These are phyloP conservation scores for Myotis pilosus DNA, from an alignment of 2,797 vertebrate species.

Conservation along the genomic window DNA sequence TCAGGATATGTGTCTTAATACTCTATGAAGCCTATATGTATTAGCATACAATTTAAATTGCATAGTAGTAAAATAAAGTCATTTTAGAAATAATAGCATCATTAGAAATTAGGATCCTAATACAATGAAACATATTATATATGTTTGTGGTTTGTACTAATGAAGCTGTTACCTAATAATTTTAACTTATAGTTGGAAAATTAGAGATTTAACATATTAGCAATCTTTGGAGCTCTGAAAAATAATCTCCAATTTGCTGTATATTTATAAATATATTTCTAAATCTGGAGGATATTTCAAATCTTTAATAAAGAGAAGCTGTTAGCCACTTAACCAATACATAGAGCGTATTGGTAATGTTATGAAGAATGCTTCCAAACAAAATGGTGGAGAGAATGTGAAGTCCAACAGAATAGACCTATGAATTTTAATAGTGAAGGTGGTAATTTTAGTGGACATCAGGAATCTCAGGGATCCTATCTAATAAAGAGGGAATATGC, in stretches of 20 bases:
- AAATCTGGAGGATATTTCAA: not conserved
- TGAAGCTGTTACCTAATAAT: not conserved
- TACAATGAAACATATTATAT: not conserved
- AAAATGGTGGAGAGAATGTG: not conserved
- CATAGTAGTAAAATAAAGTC: not conserved
- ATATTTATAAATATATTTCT: not conserved
- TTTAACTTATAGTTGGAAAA: not conserved
- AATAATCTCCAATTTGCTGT: not conserved
- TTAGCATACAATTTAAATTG: slow-evolving; percentile 26
- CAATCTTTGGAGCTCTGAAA: not conserved
- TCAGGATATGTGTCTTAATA: slow-evolving; percentile 23
- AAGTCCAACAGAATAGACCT: not conserved
- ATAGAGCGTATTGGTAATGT: not conserved
- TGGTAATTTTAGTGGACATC: not conserved
- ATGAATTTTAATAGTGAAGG: not conserved
- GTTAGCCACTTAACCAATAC: not conserved
- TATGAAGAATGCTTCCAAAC: not conserved
- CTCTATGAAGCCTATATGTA: not conserved
- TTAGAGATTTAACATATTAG: not conserved
- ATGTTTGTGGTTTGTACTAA: not conserved
- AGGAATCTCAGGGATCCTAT: not conserved
- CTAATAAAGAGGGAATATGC: no score
- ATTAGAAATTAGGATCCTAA: not conserved
- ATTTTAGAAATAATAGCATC: not conserved
- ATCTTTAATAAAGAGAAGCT: not conserved